A percentile compares a stretch with the other conserved stretches of the same genome.
Conservation (phyloP, 1,140 invertebrate genomes). For the Scaptomyza hsui region DNA sequence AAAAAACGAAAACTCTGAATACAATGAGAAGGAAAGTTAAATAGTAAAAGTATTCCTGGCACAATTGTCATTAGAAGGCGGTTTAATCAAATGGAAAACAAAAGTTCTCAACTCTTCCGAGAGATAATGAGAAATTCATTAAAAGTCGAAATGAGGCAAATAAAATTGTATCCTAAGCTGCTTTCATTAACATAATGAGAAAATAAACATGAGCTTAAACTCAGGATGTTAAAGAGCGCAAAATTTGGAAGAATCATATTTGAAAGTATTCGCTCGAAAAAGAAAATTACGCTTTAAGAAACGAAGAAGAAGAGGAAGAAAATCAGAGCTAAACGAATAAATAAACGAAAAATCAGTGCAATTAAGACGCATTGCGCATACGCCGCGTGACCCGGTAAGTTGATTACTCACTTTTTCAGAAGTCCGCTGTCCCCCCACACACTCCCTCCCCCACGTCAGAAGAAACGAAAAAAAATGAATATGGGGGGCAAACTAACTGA, state of each 20-base stretch:
- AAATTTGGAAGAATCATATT: no score
- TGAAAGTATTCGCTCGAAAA: no score
- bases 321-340: conserved; percentile 6
- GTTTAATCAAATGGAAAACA: background rate
- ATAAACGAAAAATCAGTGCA: conserved; percentile 20
- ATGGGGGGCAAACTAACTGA: conserved; percentile 9
- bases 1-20: background rate
- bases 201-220: background rate
- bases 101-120: background rate
- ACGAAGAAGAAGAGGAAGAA: background rate
- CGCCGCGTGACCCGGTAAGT: conserved; percentile 48
- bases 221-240: no score
- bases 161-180: background rate
- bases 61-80: background rate
- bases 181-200: conserved; percentile 1
- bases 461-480: conserved; percentile 10
- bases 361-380: conserved; percentile 42
- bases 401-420: conserved; percentile 23
- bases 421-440: background rate
- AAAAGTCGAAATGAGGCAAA: background rate
- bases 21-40: background rate
- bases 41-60: background rate
- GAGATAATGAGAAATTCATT: background rate
- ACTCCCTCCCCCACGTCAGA: background rate
- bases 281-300: no score